Evolutionary conservation across 2,113 vertebrate genomes (phyloP).

Genomic region (Climacteris rufus): DNA sequence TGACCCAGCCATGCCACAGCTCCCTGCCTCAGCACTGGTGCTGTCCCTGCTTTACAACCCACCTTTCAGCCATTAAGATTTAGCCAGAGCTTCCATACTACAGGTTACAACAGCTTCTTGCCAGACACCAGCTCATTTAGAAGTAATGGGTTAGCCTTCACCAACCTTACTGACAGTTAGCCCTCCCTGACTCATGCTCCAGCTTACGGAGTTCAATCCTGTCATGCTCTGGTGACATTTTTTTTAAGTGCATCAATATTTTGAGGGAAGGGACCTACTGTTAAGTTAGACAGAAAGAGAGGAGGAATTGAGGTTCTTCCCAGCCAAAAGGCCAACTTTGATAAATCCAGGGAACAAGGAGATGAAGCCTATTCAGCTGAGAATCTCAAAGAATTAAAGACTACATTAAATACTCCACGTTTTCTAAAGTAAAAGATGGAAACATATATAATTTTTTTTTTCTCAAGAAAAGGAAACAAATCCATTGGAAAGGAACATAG

Average conservation of each 20-base stretch:
- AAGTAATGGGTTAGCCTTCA: background rate
- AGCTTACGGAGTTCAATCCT: background rate
- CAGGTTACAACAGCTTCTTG: background rate
- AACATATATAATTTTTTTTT: background rate
- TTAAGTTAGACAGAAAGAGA: background rate
- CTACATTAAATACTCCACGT: fast-evolving
- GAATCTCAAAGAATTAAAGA: background rate
- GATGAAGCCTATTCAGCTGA: background rate
- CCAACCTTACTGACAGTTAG: background rate
- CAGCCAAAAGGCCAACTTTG: background rate
- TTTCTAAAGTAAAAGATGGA: background rate
- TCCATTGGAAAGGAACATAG: background rate
- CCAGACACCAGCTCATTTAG: background rate
- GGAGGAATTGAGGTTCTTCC: background rate
- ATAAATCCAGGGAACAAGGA: background rate
- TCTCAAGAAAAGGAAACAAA: background rate
- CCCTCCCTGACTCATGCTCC: background rate
- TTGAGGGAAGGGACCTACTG: background rate
- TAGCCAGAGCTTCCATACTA: background rate
- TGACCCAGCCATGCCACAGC: fast-evolving
- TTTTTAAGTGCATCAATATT: background rate
- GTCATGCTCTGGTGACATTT: background rate
- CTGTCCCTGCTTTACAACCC: background rate
- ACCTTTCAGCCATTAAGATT: background rate
- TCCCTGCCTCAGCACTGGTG: background rate